Base-by-base conservation (phyloP, 2,888 invertebrate species). In the Empis livida region DNA sequence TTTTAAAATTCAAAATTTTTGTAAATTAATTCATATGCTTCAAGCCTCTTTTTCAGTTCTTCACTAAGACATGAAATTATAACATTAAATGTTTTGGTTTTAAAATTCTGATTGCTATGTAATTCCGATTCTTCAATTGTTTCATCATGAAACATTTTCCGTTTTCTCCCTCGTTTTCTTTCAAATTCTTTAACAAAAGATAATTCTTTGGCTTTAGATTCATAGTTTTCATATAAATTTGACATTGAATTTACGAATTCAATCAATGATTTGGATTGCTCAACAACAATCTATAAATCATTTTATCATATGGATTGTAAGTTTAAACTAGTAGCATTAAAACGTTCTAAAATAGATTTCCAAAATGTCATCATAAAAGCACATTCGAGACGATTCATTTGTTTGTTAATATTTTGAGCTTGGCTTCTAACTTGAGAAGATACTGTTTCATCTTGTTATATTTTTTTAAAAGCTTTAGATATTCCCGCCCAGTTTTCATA, bases 351-450 rank as follows among this genome's bases (percentile, higher is more conserved):
- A 15, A 16, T 15, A 39, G 16, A 39, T 39, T 39, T 39, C 39
- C 39, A 16, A 39, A 39, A 39, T 39, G 39, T 16, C 15, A 15
- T 39, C 39, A 16, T 39, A 39, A 16, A 39, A 15, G 39, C 15
- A 39, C 16, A 39, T 39, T 39, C 39, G 39, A 39, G 16, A 39
- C 16, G 39, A 39, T 39, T 39, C 39, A 39, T 39, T 39, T 39
- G 39, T 5, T 39, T 39, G 11, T 16, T 39, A 16, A 16, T 39
- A 39, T 39, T 39, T 39, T 16, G 39, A 39, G 39, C 16, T 39
- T 39, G 15, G 39, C 16, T 39, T 39, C 39, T 39, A 16, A 39
- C 39, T 39, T 39, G 16, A 39, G 39, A 39, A 39, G 39, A 39
- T 11, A 39, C 39, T 10, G 39, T 39, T 39, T 39, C 39, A 39